These are phyloP conservation scores for Eleginops maclovinus DNA, from an alignment of 2,113 vertebrate genomes.

Conservation along the genomic window DNA sequence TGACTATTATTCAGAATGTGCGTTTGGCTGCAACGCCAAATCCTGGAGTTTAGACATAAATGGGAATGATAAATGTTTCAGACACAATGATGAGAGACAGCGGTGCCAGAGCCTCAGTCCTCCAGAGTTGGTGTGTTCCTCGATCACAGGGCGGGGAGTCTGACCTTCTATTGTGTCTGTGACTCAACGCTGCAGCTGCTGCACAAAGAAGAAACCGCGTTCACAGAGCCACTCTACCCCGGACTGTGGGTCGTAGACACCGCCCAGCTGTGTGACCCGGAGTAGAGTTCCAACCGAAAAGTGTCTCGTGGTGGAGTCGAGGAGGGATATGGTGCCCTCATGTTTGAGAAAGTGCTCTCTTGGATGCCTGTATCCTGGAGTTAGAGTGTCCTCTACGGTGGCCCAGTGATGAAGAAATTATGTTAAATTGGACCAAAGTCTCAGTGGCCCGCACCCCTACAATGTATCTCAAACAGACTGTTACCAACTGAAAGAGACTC, in stretches of 20 bases:
- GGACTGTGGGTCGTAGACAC: slow-evolving; percentile 2
- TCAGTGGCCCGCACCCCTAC: too few species aligned
- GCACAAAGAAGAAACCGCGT: slow-evolving; percentile 4
- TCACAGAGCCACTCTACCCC: slow-evolving; percentile 5
- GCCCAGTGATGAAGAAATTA: too few species aligned
- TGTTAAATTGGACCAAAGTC: too few species aligned
- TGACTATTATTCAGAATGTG: slow-evolving; percentile 14
- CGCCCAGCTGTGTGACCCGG: slow-evolving; percentile 6
- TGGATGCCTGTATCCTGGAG: too few species aligned
- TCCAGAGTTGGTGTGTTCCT: slow-evolving; percentile 14
- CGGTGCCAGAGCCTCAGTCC: slow-evolving; percentile 17
- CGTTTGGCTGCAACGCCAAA: slow-evolving; percentile 39
- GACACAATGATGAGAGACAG: slow-evolving; percentile 3
- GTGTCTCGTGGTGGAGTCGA: not conserved
- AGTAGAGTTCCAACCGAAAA: not conserved
- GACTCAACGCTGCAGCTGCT: slow-evolving; percentile 11
- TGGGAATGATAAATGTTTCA: not conserved
- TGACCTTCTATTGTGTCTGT: slow-evolving; percentile 12
- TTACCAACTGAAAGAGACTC: too few species aligned
- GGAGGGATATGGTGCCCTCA: too few species aligned
- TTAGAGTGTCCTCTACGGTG: too few species aligned
- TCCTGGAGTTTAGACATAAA: slow-evolving; percentile 36
- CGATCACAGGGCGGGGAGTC: not conserved
- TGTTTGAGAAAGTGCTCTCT: too few species aligned
- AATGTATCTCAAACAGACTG: too few species aligned